Evolutionary conservation across 2,888 invertebrate species (phyloP).

Genomic region (Ochropleura leucogaster): DNA sequence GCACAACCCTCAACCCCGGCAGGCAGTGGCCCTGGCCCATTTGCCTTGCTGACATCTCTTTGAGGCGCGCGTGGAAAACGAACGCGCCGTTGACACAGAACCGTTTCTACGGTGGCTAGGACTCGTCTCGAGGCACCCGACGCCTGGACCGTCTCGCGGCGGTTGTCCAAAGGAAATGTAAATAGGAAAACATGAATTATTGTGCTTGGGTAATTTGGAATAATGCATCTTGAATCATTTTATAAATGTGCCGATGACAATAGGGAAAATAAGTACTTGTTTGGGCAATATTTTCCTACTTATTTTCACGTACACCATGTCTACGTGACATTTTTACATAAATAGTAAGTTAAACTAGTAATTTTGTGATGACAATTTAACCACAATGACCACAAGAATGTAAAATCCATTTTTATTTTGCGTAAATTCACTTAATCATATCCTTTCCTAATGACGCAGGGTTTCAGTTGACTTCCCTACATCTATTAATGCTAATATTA

Average conservation of each 20-base stretch:
- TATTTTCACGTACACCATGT: not conserved
- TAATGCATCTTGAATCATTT: constrained; percentile 16
- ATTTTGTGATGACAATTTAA: constrained; percentile 5
- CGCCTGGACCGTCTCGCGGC: too few relatives aligned
- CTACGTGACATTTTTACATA: constrained; percentile 37
- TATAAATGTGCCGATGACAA: not conserved
- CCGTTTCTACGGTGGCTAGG: too few relatives aligned
- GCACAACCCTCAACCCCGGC: too few relatives aligned
- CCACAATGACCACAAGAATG: constrained; percentile 14
- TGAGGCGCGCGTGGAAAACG: too few relatives aligned
- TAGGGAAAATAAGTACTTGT: constrained; percentile 21
- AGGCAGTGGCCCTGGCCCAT: too few relatives aligned
- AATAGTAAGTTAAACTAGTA: not conserved
- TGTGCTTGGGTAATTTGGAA: constrained; percentile 7
- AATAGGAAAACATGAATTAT: constrained; percentile 18
- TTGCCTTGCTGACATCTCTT: too few relatives aligned
- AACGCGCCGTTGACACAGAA: too few relatives aligned
- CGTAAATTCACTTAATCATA: not conserved
- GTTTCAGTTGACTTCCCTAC: constrained; percentile 14
- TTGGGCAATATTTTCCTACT: constrained; percentile 6
- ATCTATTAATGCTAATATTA: constrained; percentile 13
- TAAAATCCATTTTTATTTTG: constrained; percentile 18
- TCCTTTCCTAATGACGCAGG: constrained; percentile 12
- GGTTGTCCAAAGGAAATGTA: too few relatives aligned
- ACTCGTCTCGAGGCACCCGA: too few relatives aligned